Evolutionary conservation across 2,888 invertebrate genomes (phyloP).

Genomic region (Alitta virens): DNA sequence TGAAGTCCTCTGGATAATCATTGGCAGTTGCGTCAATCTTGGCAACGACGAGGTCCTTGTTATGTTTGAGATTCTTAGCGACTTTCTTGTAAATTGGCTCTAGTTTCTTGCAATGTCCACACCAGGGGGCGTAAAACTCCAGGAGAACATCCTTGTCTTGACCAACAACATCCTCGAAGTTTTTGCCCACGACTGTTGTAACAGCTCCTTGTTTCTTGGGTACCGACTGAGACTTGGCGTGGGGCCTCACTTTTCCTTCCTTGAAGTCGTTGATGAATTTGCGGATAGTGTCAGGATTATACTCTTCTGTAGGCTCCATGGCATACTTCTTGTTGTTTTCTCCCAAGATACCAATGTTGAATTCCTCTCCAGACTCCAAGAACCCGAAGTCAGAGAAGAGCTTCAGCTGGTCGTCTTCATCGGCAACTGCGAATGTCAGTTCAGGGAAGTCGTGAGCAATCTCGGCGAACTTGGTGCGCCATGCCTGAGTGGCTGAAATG

Average conservation of each 20-base stretch:
- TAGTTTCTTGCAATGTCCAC: constrained; percentile 63
- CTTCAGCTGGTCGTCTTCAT: constrained; percentile 61
- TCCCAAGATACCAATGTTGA: constrained; percentile 58
- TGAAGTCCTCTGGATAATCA: constrained; percentile 56
- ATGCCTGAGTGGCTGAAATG: constrained; percentile 58
- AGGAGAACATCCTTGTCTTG: constrained; percentile 61
- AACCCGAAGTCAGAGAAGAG: constrained; percentile 56
- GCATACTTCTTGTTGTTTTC: constrained; percentile 51
- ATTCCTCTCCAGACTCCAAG: constrained; percentile 60
- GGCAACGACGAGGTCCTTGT: constrained; percentile 51
- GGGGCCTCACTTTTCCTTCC: constrained; percentile 58
- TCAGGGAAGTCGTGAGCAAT: constrained; percentile 61
- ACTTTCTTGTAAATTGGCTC: constrained; percentile 60
- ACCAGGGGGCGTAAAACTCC: constrained; percentile 65
- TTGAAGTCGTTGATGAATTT: constrained; percentile 59
- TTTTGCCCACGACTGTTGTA: constrained; percentile 61
- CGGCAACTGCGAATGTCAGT: constrained; percentile 60
- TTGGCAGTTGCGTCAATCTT: constrained; percentile 60
- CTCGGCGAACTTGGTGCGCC: constrained; percentile 60
- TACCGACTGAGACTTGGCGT: constrained; percentile 60
- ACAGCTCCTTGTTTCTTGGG: constrained; percentile 61
- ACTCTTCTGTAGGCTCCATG: constrained; percentile 63
- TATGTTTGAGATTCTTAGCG: constrained; percentile 48
- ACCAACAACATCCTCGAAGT: constrained; percentile 61
- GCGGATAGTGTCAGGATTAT: constrained; percentile 60